Conservation (phyloP, 2,797 vertebrate genomes). For the Paedocypris micromegethes region DNA sequence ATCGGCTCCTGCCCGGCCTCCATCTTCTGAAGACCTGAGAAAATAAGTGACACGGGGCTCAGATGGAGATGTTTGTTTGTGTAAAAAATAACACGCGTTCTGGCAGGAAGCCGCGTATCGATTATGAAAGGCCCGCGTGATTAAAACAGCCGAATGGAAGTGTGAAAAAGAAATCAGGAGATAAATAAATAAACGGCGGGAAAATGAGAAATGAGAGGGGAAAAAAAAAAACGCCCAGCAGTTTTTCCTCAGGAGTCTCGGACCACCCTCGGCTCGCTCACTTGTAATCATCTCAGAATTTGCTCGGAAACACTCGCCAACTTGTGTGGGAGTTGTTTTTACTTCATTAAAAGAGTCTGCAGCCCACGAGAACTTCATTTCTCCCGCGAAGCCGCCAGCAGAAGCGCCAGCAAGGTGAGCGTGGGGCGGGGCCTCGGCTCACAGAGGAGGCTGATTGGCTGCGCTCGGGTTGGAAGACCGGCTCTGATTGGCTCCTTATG, state of each 20-base stretch:
- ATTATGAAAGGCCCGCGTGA: slow-evolving; percentile 34
- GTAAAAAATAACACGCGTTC: not conserved
- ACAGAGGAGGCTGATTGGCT: no score
- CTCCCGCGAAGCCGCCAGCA: slow-evolving; percentile 27
- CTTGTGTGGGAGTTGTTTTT: slow-evolving; percentile 63
- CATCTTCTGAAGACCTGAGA: slow-evolving; percentile 42
- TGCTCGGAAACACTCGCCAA: slow-evolving; percentile 69
- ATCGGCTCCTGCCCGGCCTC: slow-evolving; percentile 29
- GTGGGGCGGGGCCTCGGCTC: no score
- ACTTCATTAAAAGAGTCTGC: slow-evolving; percentile 56
- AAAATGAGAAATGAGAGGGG: slow-evolving; percentile 6
- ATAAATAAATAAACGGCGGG: slow-evolving; percentile 24
- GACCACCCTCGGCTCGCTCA: slow-evolving; percentile 73
- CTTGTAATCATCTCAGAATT: slow-evolving; percentile 75
- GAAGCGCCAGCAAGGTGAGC: no score
- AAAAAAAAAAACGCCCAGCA: slow-evolving; percentile 34
- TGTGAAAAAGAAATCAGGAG: slow-evolving; percentile 11
- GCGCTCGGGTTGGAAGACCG: no score
- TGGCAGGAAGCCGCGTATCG: slow-evolving; percentile 18
- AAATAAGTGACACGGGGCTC: slow-evolving; percentile 38
- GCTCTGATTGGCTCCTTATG: no score
- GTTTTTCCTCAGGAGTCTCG: slow-evolving; percentile 66
- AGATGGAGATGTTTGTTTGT: slow-evolving; percentile 33
- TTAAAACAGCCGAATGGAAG: slow-evolving; percentile 26
- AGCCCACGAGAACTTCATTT: slow-evolving; percentile 41